These are phyloP conservation scores for Actinia equina DNA, from an alignment of 64 coral and sea anemone genomes.

Conservation along the genomic window DNA sequence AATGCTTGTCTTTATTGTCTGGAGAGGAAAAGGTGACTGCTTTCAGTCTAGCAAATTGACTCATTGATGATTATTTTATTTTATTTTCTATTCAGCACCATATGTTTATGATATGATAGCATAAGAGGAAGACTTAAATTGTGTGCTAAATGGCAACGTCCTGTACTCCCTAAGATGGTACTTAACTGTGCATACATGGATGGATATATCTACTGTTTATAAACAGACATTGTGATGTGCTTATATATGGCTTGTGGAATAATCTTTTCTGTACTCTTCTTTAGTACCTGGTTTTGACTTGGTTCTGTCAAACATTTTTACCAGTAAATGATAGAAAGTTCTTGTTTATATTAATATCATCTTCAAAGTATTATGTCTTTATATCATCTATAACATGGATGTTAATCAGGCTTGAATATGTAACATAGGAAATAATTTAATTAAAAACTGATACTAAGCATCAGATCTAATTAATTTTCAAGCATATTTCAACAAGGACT, in stretches of 20 bases:
- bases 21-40: no score
- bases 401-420: no score
- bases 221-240: neutral
- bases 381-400: no score
- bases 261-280: neutral
- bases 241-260: neutral
- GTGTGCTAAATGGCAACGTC: neutral
- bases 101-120: conserved; percentile 47
- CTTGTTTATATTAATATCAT: no score
- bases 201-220: no score
- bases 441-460: neutral
- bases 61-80: neutral
- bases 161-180: neutral
- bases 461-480: neutral
- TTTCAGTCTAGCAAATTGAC: neutral
- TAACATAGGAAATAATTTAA: no score
- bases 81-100: conserved; percentile 44
- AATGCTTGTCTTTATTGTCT: no score
- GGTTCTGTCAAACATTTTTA: no score
- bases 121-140: neutral
- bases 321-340: no score
- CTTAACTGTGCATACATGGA: neutral
- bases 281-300: neutral
- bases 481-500: no score
- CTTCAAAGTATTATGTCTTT: no score